These are phyloP conservation scores for Calidris pygmaea DNA, from an alignment of 2,113 vertebrate genomes.

Conservation along the genomic window DNA sequence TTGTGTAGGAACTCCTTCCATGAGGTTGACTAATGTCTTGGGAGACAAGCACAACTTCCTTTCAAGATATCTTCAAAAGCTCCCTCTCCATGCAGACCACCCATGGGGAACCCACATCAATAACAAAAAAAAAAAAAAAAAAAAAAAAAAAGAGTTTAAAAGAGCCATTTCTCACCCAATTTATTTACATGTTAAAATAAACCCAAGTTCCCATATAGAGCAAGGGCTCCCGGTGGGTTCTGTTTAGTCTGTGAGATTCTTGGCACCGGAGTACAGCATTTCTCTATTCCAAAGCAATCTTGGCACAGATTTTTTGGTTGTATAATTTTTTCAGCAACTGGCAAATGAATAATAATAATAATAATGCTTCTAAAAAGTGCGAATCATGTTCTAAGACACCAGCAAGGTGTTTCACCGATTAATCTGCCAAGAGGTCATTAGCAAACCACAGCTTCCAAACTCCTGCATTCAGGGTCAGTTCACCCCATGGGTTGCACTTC, in stretches of 20 bases:
- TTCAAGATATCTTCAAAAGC: conserved; percentile 53
- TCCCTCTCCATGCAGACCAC: not conserved
- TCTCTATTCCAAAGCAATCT: conserved; percentile 29
- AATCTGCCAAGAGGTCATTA: conserved; percentile 33
- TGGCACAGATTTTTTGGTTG: conserved; percentile 13
- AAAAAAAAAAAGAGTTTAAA: not conserved
- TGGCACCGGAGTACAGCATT: not conserved
- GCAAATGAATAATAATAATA: not conserved
- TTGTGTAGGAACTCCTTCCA: not conserved
- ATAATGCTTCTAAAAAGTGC: not conserved
- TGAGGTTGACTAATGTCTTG: not conserved
- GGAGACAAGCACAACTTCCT: not conserved
- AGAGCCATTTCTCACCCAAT: not conserved
- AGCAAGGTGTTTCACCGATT: conserved; percentile 40
- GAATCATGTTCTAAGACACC: not conserved
- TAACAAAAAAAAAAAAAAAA: not conserved
- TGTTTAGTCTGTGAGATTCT: conserved; percentile 51
- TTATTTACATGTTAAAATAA: conserved; percentile 50
- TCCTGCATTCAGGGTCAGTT: not conserved
- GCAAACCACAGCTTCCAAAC: not conserved
- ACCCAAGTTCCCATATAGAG: not conserved
- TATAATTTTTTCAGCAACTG: conserved; percentile 27
- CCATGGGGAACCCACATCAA: not conserved
- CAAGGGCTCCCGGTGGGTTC: conserved; percentile 28
- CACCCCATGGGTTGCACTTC: not conserved